These are phyloP conservation scores for Diadegma fenestrale DNA, from an alignment of 2,888 invertebrate genomes.

Conservation along the genomic window DNA sequence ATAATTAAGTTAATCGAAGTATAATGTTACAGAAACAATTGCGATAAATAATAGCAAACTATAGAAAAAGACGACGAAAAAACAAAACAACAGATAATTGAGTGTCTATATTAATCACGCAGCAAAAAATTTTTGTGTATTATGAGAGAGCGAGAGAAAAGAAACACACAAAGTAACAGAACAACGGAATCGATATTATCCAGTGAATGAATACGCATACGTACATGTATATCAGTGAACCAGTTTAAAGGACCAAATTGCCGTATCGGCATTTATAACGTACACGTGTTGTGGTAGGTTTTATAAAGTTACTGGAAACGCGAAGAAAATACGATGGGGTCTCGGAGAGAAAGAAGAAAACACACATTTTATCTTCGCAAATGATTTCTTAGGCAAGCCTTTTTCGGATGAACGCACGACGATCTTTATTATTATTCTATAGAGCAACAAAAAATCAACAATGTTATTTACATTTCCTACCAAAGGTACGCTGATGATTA, in stretches of 20 bases:
- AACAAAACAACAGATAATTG: slow-evolving; percentile 54
- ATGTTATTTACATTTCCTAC: slow-evolving; percentile 12
- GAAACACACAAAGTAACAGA: slow-evolving; percentile 26
- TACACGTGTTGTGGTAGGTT: slow-evolving; percentile 67
- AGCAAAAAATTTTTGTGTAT: slow-evolving; percentile 72
- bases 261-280: slow-evolving; percentile 68
- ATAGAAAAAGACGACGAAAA: slow-evolving; percentile 50
- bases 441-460: background rate
- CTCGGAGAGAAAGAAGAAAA: slow-evolving; percentile 15
- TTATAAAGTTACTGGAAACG: slow-evolving; percentile 56
- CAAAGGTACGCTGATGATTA: background rate
- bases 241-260: slow-evolving; percentile 81
- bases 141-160: slow-evolving; percentile 45
- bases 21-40: slow-evolving; percentile 76
- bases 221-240: slow-evolving; percentile 73
- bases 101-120: slow-evolving; percentile 71
- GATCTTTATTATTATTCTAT: slow-evolving; percentile 27
- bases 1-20: slow-evolving; percentile 77
- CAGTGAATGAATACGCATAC: slow-evolving; percentile 65
- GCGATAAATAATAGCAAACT: slow-evolving; percentile 74
- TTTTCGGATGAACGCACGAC: slow-evolving; percentile 23
- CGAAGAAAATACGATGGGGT: slow-evolving; percentile 33
- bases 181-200: slow-evolving; percentile 63
- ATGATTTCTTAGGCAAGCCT: slow-evolving; percentile 47
- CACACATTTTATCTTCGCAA: slow-evolving; percentile 25